These are phyloP conservation scores for Leuciscus idus DNA, from an alignment of 2,113 vertebrate species.

Conservation along the genomic window DNA sequence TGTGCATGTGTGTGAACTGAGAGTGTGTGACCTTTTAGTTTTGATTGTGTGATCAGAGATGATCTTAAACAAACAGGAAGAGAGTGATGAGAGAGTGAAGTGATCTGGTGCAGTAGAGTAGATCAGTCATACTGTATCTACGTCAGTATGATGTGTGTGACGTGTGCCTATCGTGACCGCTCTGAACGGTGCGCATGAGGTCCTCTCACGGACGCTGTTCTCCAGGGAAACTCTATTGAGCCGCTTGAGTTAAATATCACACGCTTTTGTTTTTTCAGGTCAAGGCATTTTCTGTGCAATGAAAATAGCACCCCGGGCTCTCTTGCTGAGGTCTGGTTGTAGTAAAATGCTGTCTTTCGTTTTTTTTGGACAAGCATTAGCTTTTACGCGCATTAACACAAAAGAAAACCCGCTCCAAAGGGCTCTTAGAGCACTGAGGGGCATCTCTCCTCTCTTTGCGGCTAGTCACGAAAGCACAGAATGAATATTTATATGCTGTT, in stretches of 20 bases:
- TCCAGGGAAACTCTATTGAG: constrained; percentile 62
- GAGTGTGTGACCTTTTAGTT: neutral
- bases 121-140: constrained; percentile 70
- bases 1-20: neutral
- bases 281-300: constrained; percentile 69
- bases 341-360: constrained; percentile 27
- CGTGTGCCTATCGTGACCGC: constrained; percentile 76
- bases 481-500: constrained; percentile 15
- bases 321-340: constrained; percentile 55
- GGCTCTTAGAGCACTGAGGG: constrained; percentile 33
- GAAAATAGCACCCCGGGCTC: constrained; percentile 64
- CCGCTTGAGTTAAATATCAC: constrained; percentile 71
- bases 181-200: constrained; percentile 70
- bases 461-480: constrained; percentile 44
- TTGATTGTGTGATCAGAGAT: neutral
- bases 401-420: constrained; percentile 42
- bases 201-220: constrained; percentile 55
- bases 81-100: constrained; percentile 40
- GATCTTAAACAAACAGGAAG: neutral
- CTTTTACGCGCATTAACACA: constrained; percentile 52
- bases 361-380: constrained; percentile 53
- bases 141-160: constrained; percentile 68
- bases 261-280: constrained; percentile 78
- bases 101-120: constrained; percentile 70
- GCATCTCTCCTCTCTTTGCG: constrained; percentile 10